Evolutionary conservation across 2,113 vertebrate species (phyloP).

Genomic region (Prunella fulvescens): DNA sequence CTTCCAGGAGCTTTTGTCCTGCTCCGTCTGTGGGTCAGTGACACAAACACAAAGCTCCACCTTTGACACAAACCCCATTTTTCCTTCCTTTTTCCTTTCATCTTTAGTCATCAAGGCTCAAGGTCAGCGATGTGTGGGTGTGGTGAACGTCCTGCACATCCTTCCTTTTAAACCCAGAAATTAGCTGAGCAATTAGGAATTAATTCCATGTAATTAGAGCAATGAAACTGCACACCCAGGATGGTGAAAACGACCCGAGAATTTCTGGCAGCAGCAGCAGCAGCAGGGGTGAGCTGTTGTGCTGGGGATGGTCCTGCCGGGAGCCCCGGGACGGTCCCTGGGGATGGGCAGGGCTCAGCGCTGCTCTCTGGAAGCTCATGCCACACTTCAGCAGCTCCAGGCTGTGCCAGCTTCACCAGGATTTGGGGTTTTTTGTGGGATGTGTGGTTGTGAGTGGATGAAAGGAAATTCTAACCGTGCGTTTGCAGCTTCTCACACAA

Average conservation of each 20-base stretch:
- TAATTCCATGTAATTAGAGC: conserved; percentile 24
- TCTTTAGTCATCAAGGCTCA: not conserved
- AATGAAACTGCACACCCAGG: not conserved
- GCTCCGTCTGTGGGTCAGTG: not conserved
- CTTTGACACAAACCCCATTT: not conserved
- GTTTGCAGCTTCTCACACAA: not conserved
- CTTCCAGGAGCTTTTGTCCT: not conserved
- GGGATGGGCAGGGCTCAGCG: not conserved
- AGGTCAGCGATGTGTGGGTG: not conserved
- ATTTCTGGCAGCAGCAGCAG: not conserved
- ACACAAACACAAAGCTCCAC: not conserved
- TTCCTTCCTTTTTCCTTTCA: not conserved
- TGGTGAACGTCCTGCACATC: not conserved
- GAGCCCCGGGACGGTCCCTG: not conserved
- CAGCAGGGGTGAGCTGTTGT: not conserved
- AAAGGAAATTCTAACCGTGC: not conserved
- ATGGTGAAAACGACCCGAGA: not conserved
- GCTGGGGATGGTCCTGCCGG: not conserved
- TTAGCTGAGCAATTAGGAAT: conserved; percentile 46
- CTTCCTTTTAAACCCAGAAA: not conserved
- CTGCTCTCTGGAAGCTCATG: not conserved
- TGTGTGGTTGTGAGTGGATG: not conserved
- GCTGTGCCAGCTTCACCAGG: not conserved
- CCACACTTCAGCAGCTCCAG: accelerated
- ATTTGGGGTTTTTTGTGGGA: not conserved